Base-by-base conservation (phyloP, 2,888 invertebrate species). In the Oxycera nigricornis region DNA sequence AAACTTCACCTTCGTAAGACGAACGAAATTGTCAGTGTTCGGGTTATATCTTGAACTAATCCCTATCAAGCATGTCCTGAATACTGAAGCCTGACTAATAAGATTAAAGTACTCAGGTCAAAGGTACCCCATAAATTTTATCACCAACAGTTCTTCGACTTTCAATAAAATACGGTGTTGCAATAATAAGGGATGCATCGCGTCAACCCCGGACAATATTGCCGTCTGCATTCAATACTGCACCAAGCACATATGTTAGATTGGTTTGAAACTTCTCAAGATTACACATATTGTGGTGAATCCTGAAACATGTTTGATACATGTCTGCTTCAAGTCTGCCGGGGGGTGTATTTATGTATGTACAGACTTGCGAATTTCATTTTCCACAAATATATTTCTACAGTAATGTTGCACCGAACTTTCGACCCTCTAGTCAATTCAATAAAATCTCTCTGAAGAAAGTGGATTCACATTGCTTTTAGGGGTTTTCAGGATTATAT, bases 241-340 rank as follows among this genome's bases (percentile, higher is more conserved):
- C 24, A 35, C n/a, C 28, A 30, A 24, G 35, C 39, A 41, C 65
- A 65, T 65, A 65, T 65, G 65, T 65, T 65, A 14, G 24, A 65
- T 11, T 65, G 41, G 41, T 39, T 65, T 17, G n/a, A 2, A 65
- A 41, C 39, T 24, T 41, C 65, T 14, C 22, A 65, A 20, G 22
- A 65, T 65, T 65, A 65, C 65, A 39, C 65, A 22, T 28, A 65
- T 65, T 65, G 65, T 41, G 65, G 65, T 65, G 2, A n/a, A 24
- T 41, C 41, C 26, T n/a, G n/a, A n/a, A 2, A 65, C 30, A 22
- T 17, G 39, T 24, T 39, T 1, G n/a, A n/a, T n/a, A n/a, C n/a
- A n/a, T n/a, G n/a, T n/a, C n/a, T n/a, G n/a, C n/a, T n/a, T n/a
- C n/a, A n/a, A n/a, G n/a, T n/a, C n/a, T n/a, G n/a, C n/a, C n/a